phyloP scores from a whole-genome alignment of 1,140 invertebrate species.

The Musca domestica region DNA sequence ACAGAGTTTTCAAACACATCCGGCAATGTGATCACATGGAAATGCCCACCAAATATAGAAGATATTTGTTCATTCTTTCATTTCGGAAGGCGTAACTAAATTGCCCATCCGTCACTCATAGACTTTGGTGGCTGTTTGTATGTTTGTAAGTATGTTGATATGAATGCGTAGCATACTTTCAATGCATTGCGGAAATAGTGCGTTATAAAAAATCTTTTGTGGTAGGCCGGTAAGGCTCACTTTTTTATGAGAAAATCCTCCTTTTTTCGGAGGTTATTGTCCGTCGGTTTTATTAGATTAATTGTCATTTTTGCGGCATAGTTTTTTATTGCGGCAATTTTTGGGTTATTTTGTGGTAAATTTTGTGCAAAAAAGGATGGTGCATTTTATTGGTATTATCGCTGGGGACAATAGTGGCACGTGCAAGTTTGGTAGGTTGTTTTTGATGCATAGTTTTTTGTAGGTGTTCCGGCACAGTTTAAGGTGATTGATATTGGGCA shows the following conservation, averaged over 20 bases:
- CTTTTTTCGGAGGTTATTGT: background rate
- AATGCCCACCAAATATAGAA: too few relatives aligned
- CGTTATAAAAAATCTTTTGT: too few relatives aligned
- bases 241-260: background rate
- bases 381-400: background rate
- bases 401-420: background rate
- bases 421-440: background rate
- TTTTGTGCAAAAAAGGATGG: background rate
- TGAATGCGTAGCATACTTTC: too few relatives aligned
- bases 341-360: constrained; percentile 9
- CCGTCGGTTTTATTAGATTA: constrained; percentile 1
- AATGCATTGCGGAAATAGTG: too few relatives aligned
- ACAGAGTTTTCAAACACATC: too few relatives aligned
- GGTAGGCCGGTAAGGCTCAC: too few relatives aligned
- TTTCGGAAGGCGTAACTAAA: too few relatives aligned
- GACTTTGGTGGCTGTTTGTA: too few relatives aligned
- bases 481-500: constrained; percentile 27
- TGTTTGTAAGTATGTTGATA: too few relatives aligned
- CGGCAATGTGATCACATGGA: too few relatives aligned
- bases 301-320: background rate
- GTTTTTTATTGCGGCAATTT: background rate
- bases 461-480: background rate
- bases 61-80: too few relatives aligned
- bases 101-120: too few relatives aligned
- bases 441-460: background rate